These are phyloP conservation scores for Metopia argyrocephala DNA, from an alignment of 2,888 invertebrate species.

Conservation along the genomic window DNA sequence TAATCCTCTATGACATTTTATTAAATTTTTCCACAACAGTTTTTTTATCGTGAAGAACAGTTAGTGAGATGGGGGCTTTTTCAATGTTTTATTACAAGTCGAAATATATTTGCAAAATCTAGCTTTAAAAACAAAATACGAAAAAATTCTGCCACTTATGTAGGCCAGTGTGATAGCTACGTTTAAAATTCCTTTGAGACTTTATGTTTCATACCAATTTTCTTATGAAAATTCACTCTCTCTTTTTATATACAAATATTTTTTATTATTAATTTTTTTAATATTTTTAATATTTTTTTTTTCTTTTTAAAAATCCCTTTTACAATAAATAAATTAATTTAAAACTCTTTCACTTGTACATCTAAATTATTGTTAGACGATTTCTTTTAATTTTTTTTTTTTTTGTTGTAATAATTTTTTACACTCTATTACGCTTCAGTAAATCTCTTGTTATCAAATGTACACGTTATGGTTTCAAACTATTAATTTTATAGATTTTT, in stretches of 20 bases:
- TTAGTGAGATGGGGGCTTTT: no score
- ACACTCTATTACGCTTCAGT: slow-evolving; percentile 51
- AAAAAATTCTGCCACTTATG: no score
- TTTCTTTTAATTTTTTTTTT: slow-evolving; percentile 1
- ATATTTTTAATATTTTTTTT: not conserved
- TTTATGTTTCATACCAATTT: not conserved
- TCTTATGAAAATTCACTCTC: not conserved
- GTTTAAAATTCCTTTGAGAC: no score
- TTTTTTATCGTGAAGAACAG: no score
- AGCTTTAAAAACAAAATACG: no score
- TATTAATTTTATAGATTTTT: slow-evolving; percentile 60
- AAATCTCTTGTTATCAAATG: slow-evolving; percentile 42
- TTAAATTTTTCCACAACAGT: no score
- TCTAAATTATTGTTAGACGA: not conserved
- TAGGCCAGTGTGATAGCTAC: no score
- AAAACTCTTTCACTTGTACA: slow-evolving; percentile 49
- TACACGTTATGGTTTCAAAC: slow-evolving; percentile 21
- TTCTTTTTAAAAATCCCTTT: no score
- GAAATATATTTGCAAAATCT: no score
- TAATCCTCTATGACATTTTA: no score
- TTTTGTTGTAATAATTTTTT: slow-evolving; percentile 5
- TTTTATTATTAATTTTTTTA: not conserved
- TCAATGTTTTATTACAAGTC: no score
- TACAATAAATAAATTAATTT: no score
- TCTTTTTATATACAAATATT: not conserved